A percentile compares a stretch with the other conserved stretches of the same genome.
These are phyloP conservation scores for Dimorphilus gyrociliatus DNA, from an alignment of 2,888 invertebrate genomes.

Conservation along the genomic window DNA sequence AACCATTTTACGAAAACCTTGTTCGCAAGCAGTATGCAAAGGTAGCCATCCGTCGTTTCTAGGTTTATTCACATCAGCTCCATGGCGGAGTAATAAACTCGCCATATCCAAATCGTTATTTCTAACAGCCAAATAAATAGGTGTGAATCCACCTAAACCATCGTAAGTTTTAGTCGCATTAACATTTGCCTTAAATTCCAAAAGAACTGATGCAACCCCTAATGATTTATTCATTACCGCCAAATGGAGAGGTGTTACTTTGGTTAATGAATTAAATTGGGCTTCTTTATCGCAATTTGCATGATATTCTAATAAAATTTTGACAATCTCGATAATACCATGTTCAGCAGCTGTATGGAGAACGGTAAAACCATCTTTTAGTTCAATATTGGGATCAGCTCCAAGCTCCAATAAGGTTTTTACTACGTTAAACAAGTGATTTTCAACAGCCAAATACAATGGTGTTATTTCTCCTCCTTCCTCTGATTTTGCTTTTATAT, in stretches of 20 bases:
- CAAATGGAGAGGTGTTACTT: conserved; percentile 10
- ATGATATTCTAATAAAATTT: conserved; percentile 5
- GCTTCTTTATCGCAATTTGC: conserved; percentile 8
- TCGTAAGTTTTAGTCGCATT: conserved; percentile 7
- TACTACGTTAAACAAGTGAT: conserved; percentile 6
- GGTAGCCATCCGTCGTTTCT: conserved; percentile 15
- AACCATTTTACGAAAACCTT: conserved; percentile 7
- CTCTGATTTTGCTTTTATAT: conserved; percentile 7
- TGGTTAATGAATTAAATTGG: conserved; percentile 8
- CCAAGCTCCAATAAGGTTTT: conserved; percentile 8
- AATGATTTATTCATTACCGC: conserved; percentile 10
- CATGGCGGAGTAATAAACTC: conserved; percentile 12
- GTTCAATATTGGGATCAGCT: conserved; percentile 7
- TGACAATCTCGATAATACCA: conserved; percentile 7
- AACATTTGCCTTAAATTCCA: conserved; percentile 6
- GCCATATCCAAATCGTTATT: conserved; percentile 14
- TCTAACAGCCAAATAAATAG: conserved; percentile 15
- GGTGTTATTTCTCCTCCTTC: conserved; percentile 11
- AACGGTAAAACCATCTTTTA: conserved; percentile 11
- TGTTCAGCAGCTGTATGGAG: conserved; percentile 12
- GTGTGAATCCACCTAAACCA: conserved; percentile 12
- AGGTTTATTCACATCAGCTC: conserved; percentile 15
- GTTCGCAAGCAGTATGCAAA: conserved; percentile 14
- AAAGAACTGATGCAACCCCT: conserved; percentile 5
- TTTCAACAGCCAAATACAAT: conserved; percentile 11